Conservation (phyloP, 2,113 vertebrate species). For the Castor canadensis region DNA sequence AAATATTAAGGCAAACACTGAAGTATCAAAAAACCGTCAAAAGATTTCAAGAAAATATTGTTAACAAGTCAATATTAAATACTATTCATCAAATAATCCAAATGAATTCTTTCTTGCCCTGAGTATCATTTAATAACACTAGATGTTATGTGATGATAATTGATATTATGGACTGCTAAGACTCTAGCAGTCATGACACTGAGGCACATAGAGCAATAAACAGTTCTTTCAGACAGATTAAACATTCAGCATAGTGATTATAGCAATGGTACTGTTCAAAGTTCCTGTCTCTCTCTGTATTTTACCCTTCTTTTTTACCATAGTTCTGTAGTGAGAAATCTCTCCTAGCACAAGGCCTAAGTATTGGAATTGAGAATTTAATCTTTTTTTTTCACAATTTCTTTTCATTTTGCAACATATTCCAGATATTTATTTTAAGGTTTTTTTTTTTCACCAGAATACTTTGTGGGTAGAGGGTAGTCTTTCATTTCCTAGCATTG, state of each 20-base stretch:
- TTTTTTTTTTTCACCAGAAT: not conserved
- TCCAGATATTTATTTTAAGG: not conserved
- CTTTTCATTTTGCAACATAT: not conserved
- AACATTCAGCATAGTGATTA: conserved; percentile 26
- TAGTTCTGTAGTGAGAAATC: not conserved
- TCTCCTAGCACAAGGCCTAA: not conserved
- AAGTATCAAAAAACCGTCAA: not conserved
- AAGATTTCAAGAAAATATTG: not conserved
- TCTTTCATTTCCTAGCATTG: not conserved
- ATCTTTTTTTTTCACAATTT: no score
- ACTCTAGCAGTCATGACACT: not conserved
- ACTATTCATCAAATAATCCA: not conserved
- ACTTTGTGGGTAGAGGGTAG: not conserved
- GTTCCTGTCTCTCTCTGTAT: not conserved
- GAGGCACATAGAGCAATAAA: not conserved
- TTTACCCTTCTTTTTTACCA: not conserved
- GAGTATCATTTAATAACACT: not conserved
- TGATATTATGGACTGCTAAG: no score
- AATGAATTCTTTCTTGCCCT: not conserved
- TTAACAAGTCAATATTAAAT: not conserved
- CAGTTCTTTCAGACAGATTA: not conserved
- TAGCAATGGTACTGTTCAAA: not conserved
- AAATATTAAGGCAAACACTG: not conserved
- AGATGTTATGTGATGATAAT: not conserved
- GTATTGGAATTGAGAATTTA: not conserved